phyloP scores from a whole-genome alignment of 2,113 vertebrate genomes.

The Cephalopholis sonnerati region DNA sequence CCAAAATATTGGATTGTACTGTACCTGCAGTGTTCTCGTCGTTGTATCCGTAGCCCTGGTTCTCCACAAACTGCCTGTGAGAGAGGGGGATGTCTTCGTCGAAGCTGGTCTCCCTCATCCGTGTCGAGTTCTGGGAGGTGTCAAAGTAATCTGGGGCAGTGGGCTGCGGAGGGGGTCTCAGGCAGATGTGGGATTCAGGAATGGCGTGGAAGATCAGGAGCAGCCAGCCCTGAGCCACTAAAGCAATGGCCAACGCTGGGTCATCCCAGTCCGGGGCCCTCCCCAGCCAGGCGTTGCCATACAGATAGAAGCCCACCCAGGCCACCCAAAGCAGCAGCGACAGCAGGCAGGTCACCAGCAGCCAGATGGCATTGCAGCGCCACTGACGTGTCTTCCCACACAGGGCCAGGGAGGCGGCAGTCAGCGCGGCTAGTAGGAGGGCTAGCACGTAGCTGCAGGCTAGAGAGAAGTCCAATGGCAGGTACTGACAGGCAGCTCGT shows the following conservation, averaged over 20 bases:
- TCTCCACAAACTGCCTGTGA: constrained; percentile 95
- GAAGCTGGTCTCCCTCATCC: constrained; percentile 95
- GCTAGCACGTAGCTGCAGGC: constrained; percentile 93
- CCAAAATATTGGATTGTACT: background rate
- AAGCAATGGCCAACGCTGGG: constrained; percentile 91
- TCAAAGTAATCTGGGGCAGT: constrained; percentile 96
- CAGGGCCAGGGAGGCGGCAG: constrained; percentile 89
- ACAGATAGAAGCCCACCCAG: constrained; percentile 97
- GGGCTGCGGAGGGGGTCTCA: constrained; percentile 91
- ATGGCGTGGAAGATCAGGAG: constrained; percentile 94
- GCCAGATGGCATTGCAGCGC: constrained; percentile 92
- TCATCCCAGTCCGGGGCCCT: constrained; percentile 91
- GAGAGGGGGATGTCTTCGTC: constrained; percentile 96
- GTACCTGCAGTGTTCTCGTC: constrained; percentile 93
- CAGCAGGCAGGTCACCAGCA: constrained; percentile 90
- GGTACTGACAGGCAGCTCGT: constrained; percentile 90
- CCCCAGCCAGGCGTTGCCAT: constrained; percentile 88
- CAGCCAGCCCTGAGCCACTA: constrained; percentile 95
- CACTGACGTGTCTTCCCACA: constrained; percentile 94
- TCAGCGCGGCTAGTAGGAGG: constrained; percentile 87
- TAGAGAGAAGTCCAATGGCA: constrained; percentile 93
- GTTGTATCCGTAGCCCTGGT: constrained; percentile 95
- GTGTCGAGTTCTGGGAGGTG: constrained; percentile 92
- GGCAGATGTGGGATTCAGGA: constrained; percentile 92
- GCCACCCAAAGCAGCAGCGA: constrained; percentile 94